Base-by-base conservation (phyloP, 2,888 invertebrate species). In the Phaonia tiefii region DNA sequence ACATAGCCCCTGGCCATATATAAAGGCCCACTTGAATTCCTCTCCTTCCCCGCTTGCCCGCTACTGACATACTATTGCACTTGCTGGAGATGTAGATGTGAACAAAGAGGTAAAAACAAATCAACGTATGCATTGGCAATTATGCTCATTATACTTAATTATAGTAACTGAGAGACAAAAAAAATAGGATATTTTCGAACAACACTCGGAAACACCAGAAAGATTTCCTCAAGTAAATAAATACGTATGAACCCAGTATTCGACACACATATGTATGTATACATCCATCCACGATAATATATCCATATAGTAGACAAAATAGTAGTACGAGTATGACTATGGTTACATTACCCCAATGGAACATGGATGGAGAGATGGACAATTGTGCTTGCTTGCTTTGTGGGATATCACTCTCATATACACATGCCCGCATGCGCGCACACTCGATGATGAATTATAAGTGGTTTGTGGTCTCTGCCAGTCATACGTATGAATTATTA, bases 81-180 rank as follows among this genome's bases (percentile, higher is more conserved):
- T 67, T 60, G 58, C 70, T 66, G 54, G 56, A 37, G 63, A 31
- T 44, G 70, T 46, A 26, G 22, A 17, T 22, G 51, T 22, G 15
- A 49, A 13, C 54, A 69, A 15, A 44, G 13, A 0, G 2, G 44
- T 8, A 26, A 1, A 63, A 72, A 46, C n/a, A 72, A 31, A 72
- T 49, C 63, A 63, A 78, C 31, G 51, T 75, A 67, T 85, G 86
- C 87, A 88, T 88, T 88, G 87, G 87, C 89, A 89, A 89, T 89
- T 89, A 88, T 87, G 86, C 88, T 89, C 89, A 89, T 89, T 89
- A 89, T 86, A 88, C 86, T 89, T 89, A 89, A 89, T 89, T 89
- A 88, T 87, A 87, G 85, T 87, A 87, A 85, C 86, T 85, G 66
- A 71, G 46, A 51, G 79, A 22, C n/a, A n/a, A n/a, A 49, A 72